Base-by-base conservation (phyloP, 2,113 vertebrate species). In the Sander vitreus region DNA sequence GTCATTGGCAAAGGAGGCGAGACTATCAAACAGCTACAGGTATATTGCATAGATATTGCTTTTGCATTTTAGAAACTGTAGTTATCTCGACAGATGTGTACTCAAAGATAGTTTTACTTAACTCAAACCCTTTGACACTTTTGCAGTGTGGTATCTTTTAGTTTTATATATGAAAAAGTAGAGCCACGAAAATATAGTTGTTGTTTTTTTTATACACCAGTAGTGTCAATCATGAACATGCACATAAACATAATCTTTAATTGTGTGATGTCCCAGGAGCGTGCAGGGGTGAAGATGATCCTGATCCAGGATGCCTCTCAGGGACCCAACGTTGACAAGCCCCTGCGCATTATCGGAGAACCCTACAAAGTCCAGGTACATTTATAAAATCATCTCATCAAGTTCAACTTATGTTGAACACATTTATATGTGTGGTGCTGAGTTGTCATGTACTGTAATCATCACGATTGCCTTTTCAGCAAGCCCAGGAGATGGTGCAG, bases 401-500 rank as follows among this genome's bases (percentile, higher is more conserved):
- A 45, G 33, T 21, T 68, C 6, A 13, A 58, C 27, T 43, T 50
- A 11, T 43, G 10, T 43, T 43, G 9, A 43, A 43, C 39, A 11
- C 39, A 3, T 43, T 43, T 43, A 2, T 25, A 47, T 27, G 5
- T 12, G 51, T 18, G 18, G 0, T 39, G 47, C 5, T 6, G 19
- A 30, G 19, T 47, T 51, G 21, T 15, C 3, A 5, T 21, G 3
- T 13, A 5, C 5, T 13, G 1, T 59, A 59, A 65, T 25, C 16
- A 43, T 43, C 6, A 3, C 19, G n/a, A 53, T 65, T 53, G 30
- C 1, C 21, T n/a, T 18, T 55, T 18, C 89, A 97, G 96, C 96
- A 97, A 97, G 96, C 96, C 4, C 95, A 96, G 12, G 96, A 97
- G 91, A 96, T 97, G 96, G 96, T 97, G 76, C 95, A 97, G 94